Evolutionary conservation across 2,888 invertebrate species (phyloP).

Genomic region (Sialis lutaria): DNA sequence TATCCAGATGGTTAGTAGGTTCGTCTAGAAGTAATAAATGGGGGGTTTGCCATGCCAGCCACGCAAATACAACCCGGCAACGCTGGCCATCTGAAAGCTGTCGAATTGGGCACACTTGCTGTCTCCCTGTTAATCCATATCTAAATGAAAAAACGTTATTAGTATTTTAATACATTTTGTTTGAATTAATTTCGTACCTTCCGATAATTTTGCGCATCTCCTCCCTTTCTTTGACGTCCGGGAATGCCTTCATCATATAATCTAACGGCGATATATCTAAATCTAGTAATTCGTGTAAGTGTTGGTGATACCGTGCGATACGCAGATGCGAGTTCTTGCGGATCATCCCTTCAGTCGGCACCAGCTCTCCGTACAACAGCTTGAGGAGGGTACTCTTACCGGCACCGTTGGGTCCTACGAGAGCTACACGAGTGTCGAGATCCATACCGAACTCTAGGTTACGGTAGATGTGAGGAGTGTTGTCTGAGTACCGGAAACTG

Average conservation of each 20-base stretch:
- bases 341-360: conserved; percentile 92
- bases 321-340: conserved; percentile 95
- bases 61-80: conserved; percentile 96
- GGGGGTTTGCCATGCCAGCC: conserved; percentile 94
- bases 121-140: conserved; percentile 92
- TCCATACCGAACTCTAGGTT: conserved; percentile 98
- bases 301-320: conserved; percentile 97
- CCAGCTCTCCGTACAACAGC: conserved; percentile 82
- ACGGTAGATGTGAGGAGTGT: conserved; percentile 83
- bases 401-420: conserved; percentile 97
- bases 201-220: conserved; percentile 99
- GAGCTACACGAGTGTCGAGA: conserved; percentile 82
- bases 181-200: conserved; percentile 31
- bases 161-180: too few species aligned
- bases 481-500: conserved; percentile 81
- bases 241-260: conserved; percentile 96
- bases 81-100: conserved; percentile 95
- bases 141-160: too few species aligned
- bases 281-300: conserved; percentile 90
- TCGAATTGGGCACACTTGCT: conserved; percentile 89
- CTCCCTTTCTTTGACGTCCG: conserved; percentile 92
- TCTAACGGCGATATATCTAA: conserved; percentile 89
- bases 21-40: conserved; percentile 72
- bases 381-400: conserved; percentile 97
- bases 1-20: conserved; percentile 91